Conservation (phyloP, 2,797 vertebrate genomes). For the Hyperoplus lanceolatus region DNA sequence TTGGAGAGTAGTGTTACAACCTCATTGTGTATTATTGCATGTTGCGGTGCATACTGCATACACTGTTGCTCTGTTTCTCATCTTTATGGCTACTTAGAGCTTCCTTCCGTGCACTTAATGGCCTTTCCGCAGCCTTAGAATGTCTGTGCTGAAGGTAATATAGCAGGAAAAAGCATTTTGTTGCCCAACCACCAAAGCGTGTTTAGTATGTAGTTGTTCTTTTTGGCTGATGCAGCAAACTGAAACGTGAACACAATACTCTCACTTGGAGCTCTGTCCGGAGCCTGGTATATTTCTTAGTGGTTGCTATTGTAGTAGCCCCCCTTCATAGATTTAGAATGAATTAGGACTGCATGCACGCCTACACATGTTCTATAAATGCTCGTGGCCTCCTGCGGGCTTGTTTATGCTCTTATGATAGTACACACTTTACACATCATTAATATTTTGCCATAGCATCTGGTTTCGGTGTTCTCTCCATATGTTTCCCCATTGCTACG, state of each 20-base stretch:
- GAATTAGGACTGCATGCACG: constrained; percentile 5
- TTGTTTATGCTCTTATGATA: constrained; percentile 48
- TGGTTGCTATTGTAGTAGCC: neutral
- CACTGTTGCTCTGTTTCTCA: constrained; percentile 3
- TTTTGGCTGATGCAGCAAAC: constrained; percentile 40
- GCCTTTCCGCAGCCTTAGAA: constrained; percentile 8
- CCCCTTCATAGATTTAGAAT: constrained; percentile 5
- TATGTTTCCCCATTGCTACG: constrained; percentile 27
- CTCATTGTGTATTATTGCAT: neutral
- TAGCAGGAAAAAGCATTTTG: constrained; percentile 13
- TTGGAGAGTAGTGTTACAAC: neutral
- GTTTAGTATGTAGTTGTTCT: constrained; percentile 5
- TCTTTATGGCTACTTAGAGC: constrained; percentile 21
- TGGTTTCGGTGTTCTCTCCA: constrained; percentile 48
- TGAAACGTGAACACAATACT: constrained; percentile 22
- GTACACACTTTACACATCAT: constrained; percentile 55
- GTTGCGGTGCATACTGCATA: neutral
- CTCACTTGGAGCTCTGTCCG: constrained; percentile 30
- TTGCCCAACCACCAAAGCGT: constrained; percentile 7
- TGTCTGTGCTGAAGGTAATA: constrained; percentile 12
- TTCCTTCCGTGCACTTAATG: constrained; percentile 15
- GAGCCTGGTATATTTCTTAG: constrained; percentile 28
- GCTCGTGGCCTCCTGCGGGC: constrained; percentile 35
- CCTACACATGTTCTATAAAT: constrained; percentile 23
- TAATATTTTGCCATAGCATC: constrained; percentile 62